A percentile compares a stretch with the other conserved stretches of the same genome.
These are phyloP conservation scores for Linnaemya vulpina DNA, from an alignment of 2,888 invertebrate species.

Conservation along the genomic window DNA sequence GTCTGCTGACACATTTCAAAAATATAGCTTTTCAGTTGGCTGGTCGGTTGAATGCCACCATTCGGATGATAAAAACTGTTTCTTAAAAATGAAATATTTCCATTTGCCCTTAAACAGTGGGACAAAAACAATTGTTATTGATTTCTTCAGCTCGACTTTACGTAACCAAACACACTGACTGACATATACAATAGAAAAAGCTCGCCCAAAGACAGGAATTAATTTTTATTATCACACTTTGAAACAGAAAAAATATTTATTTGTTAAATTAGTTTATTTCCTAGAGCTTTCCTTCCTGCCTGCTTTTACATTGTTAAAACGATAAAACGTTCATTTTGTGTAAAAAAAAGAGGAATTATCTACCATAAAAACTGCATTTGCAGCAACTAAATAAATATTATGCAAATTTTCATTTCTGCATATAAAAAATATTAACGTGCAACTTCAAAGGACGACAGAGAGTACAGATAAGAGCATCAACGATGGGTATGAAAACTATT, in stretches of 20 bases:
- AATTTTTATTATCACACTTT: too few relatives aligned
- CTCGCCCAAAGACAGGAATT: neutral
- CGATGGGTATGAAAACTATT: neutral
- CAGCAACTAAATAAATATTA: slow-evolving; percentile 56
- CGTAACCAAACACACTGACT: too few relatives aligned
- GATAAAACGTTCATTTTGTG: slow-evolving; percentile 15
- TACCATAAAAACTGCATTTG: slow-evolving; percentile 36
- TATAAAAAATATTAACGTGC: slow-evolving; percentile 18
- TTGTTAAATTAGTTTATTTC: slow-evolving; percentile 8
- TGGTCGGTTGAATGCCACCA: neutral
- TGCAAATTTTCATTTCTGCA: slow-evolving; percentile 56
- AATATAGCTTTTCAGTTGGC: neutral
- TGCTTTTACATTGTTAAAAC: slow-evolving; percentile 15
- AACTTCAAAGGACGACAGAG: neutral
- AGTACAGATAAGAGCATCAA: slow-evolving; percentile 5
- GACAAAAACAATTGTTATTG: slow-evolving; percentile 1
- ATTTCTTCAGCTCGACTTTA: neutral
- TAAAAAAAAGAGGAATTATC: slow-evolving; percentile 14
- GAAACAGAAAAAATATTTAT: slow-evolving; percentile 5
- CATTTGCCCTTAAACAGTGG: neutral
- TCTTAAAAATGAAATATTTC: slow-evolving; percentile 8
- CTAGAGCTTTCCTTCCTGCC: neutral
- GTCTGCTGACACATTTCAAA: slow-evolving; percentile 40
- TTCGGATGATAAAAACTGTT: neutral
- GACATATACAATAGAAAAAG: neutral